Evolutionary conservation across 2,888 invertebrate species (phyloP).

Genomic region (Callyntrura guangdongensis): DNA sequence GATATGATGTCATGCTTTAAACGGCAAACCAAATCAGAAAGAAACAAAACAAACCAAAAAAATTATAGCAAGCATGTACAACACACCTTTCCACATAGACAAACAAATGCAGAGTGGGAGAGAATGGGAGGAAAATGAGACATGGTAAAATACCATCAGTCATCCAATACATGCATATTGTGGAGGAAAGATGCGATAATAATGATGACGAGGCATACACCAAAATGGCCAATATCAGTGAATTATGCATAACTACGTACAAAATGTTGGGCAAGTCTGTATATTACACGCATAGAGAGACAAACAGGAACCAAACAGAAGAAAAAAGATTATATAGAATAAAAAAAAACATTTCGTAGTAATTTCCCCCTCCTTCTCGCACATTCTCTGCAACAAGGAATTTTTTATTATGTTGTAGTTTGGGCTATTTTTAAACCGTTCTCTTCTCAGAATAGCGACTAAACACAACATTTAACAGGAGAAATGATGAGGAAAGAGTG

Average conservation of each 20-base stretch:
- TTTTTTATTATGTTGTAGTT: background rate
- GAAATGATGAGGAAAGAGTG: conserved; percentile 21
- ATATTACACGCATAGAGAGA: conserved; percentile 1
- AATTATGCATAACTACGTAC: background rate
- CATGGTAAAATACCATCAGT: conserved; percentile 60
- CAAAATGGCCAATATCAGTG: conserved; percentile 10
- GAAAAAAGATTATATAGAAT: conserved; percentile 3
- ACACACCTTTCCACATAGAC: background rate
- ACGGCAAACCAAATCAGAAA: background rate
- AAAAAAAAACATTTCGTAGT: conserved; percentile 41
- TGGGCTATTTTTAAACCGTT: conserved; percentile 74
- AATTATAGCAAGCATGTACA: conserved; percentile 32
- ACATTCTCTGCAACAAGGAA: conserved; percentile 24
- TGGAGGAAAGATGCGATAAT: background rate
- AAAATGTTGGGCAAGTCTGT: background rate
- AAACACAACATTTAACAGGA: conserved; percentile 54
- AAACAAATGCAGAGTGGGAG: background rate
- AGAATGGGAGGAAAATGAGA: conserved; percentile 19
- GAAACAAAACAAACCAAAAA: conserved; percentile 8
- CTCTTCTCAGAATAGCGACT: conserved; percentile 74
- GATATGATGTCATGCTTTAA: background rate
- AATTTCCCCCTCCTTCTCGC: background rate
- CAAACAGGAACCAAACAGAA: conserved; percentile 12
- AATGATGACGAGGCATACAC: background rate
- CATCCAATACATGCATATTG: conserved; percentile 7